Conservation (phyloP, 2,797 vertebrate species). For the Paguma larvata region DNA sequence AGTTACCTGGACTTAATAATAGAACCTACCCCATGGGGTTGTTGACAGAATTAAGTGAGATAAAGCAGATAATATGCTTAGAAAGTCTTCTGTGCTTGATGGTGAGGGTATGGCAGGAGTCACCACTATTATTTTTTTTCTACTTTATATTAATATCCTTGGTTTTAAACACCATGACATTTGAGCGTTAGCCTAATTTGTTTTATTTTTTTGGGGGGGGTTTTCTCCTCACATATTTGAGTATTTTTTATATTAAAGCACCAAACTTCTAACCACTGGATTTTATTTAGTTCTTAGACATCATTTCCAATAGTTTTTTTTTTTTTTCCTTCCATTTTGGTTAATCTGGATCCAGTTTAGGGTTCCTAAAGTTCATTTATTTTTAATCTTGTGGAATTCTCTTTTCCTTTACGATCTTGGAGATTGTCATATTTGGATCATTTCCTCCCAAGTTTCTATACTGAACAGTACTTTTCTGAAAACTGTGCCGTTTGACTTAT, state of each 20-base stretch:
- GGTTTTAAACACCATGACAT: neutral
- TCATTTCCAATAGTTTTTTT: neutral
- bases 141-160: neutral
- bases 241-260: neutral
- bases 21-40: neutral
- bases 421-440: neutral
- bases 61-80: neutral
- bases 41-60: neutral
- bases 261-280: neutral
- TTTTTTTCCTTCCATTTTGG: neutral
- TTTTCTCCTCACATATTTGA: constrained; percentile 27
- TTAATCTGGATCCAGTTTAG: neutral
- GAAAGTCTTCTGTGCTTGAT: neutral
- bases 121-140: neutral
- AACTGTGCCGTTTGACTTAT: neutral
- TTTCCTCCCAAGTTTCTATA: constrained; percentile 33
- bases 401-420: neutral
- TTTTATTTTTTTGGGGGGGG: constrained; percentile 16
- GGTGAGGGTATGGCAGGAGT: no score
- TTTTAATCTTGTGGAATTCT: neutral
- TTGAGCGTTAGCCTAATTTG: neutral
- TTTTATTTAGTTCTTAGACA: neutral
- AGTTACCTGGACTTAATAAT: neutral
- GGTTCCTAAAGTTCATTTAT: neutral
- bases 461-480: neutral